A percentile compares a stretch with the other conserved stretches of the same genome.
phyloP scores from a whole-genome alignment of 2,113 vertebrate species.

The Podilymbus podiceps region DNA sequence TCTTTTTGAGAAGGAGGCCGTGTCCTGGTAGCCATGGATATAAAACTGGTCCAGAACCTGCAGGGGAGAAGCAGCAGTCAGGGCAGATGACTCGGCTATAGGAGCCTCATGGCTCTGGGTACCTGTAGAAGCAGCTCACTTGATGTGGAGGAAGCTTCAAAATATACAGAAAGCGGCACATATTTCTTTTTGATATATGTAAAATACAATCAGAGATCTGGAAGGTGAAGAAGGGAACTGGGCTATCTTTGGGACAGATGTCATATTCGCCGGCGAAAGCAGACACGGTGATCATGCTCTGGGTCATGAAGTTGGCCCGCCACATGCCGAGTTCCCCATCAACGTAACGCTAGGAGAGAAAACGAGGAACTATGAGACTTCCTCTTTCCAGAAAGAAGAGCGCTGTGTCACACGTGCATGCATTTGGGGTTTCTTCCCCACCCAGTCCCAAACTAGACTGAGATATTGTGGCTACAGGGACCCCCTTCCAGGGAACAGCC shows the following conservation, averaged over 20 bases:
- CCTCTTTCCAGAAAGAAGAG: neutral
- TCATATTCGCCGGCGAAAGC: conserved; percentile 77
- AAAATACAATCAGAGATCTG: conserved; percentile 46
- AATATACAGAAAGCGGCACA: conserved; percentile 16
- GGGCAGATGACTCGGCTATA: neutral
- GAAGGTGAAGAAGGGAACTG: conserved; percentile 41
- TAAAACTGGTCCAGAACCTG: neutral
- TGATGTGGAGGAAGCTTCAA: conserved; percentile 1
- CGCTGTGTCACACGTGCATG: accelerated
- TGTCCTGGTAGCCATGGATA: conserved; percentile 25
- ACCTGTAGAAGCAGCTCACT: conserved; percentile 56
- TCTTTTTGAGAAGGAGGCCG: neutral
- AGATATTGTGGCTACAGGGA: neutral
- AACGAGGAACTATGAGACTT: neutral
- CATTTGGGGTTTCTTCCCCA: neutral
- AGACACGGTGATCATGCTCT: conserved; percentile 70
- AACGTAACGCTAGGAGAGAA: conserved; percentile 66
- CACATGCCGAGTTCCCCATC: conserved; percentile 79
- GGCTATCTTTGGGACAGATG: conserved; percentile 74
- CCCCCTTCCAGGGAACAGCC: neutral
- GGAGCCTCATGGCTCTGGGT: neutral
- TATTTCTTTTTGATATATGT: conserved; percentile 67
- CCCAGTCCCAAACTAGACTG: neutral
- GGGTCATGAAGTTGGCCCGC: neutral
- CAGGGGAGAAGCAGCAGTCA: neutral